A percentile compares a stretch with the other conserved stretches of the same genome.
Conservation (phyloP, 2,888 invertebrate species). For the Scaptomyza caliginosa region DNA sequence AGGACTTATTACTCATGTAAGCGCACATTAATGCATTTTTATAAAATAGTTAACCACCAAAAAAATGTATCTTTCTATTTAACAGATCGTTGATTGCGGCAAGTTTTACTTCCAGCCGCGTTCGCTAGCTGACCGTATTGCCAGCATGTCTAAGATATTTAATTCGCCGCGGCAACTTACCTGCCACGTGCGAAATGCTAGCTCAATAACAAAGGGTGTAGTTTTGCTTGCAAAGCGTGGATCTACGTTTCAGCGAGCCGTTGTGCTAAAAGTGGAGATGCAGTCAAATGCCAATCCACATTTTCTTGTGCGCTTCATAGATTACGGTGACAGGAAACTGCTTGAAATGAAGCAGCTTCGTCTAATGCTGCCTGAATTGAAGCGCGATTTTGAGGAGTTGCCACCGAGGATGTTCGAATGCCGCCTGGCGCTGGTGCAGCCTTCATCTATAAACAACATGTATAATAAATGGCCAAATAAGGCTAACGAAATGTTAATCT, state of each 20-base stretch:
- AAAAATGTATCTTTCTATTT: too few relatives aligned
- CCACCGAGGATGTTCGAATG: slow-evolving; percentile 90
- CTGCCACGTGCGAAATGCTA: slow-evolving; percentile 63
- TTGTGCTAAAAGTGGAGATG: slow-evolving; percentile 84
- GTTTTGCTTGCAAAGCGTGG: slow-evolving; percentile 86
- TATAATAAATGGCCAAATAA: slow-evolving; percentile 87
- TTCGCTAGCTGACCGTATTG: slow-evolving; percentile 69
- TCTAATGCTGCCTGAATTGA: slow-evolving; percentile 73
- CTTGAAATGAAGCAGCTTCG: slow-evolving; percentile 85
- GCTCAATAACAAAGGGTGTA: slow-evolving; percentile 84
- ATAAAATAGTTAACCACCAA: not conserved
- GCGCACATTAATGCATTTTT: slow-evolving; percentile 37
- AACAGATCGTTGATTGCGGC: slow-evolving; percentile 78
- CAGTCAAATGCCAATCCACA: slow-evolving; percentile 56
- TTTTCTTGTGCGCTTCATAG: slow-evolving; percentile 89
- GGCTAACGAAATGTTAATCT: slow-evolving; percentile 85
- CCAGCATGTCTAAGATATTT: slow-evolving; percentile 82
- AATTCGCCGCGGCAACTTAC: slow-evolving; percentile 80
- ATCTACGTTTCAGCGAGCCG: slow-evolving; percentile 86
- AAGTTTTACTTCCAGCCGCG: slow-evolving; percentile 83
- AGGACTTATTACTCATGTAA: slow-evolving; percentile 86
- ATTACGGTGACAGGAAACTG: slow-evolving; percentile 88
- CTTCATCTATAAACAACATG: slow-evolving; percentile 86
- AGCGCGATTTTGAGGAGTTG: slow-evolving; percentile 59
- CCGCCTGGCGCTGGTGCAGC: slow-evolving; percentile 88